Base-by-base conservation (phyloP, 2,113 vertebrate species). In the Cathartes aura region DNA sequence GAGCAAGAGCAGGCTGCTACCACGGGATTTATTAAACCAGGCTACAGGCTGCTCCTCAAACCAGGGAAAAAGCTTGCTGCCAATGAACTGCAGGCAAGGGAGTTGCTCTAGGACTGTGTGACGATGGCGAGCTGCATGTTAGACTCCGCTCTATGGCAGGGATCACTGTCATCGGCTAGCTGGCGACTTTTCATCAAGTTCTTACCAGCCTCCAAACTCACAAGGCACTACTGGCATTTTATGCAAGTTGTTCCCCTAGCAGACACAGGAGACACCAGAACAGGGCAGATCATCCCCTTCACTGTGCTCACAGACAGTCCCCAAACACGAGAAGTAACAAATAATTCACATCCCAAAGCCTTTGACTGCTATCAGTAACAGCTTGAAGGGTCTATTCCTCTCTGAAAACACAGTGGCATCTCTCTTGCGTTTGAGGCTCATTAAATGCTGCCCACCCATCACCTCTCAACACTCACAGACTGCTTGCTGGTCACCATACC, bases 111-210 rank as follows among this genome's bases (percentile, higher is more conserved):
- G 67, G 42, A 66, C 66, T 50, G 70, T 1, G 10, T 0, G n/a
- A n/a, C 2, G n/a, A 13, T 9, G 32, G n/a, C 0, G 1, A 75
- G n/a, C 62, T 72, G 52, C 67, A 45, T 0, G 3, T 34, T 8
- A 11, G 32, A 18, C 43, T 68, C 68, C 38, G 64, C 59, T 63
- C 66, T 23, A 9, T 1, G 2, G 45, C 12, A 7, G 23, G 60
- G 66, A 42, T 64, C 34, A 8, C 53, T 30, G 60, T 52, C 55
- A 8, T n/a, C 2, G 1, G 32, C 32, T 30, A 34, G 23, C 18
- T 11, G 48, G 12, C 0, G 2, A 43, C 34, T 58, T n/a, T n/a
- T 20, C 42, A 75, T n/a, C 64, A 32, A 34, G 11, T 12, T 24
- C 32, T 59, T 11, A 34, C 18, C n/a, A 48, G 59, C 38, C 64